Percentiles rank a stretch among this genome's conserved stretches.
phyloP scores from a whole-genome alignment of 2,797 vertebrate species.

The Argya squamiceps region DNA sequence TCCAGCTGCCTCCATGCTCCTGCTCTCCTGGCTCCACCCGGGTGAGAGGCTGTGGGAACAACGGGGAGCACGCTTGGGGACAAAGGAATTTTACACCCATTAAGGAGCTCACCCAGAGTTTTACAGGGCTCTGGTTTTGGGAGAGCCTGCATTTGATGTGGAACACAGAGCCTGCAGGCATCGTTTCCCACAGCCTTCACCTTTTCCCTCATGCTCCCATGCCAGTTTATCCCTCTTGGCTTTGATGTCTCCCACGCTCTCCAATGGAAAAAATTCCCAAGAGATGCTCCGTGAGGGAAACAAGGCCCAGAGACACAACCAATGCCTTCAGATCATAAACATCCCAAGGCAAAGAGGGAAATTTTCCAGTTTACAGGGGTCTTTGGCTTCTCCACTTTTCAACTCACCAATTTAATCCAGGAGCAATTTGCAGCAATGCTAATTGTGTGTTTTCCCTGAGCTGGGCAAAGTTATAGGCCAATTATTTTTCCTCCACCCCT shows the following conservation, averaged over 20 bases:
- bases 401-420: not conserved
- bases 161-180: constrained; percentile 15
- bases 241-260: not conserved
- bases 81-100: constrained; percentile 10
- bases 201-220: not conserved
- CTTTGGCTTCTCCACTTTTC: not conserved
- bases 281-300: not conserved
- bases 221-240: not conserved
- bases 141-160: constrained; percentile 9
- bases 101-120: constrained; percentile 24
- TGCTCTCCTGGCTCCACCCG: not conserved
- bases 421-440: not conserved
- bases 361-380: not conserved
- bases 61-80: not conserved
- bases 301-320: not conserved
- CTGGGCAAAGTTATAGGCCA: not conserved
- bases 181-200: not conserved
- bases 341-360: not conserved
- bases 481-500: constrained; percentile 26
- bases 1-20: not conserved
- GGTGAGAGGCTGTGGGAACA: not conserved
- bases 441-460: not conserved
- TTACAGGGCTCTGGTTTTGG: constrained; percentile 7
- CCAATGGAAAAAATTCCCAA: not conserved
- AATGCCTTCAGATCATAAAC: not conserved